Evolutionary conservation across 2,797 vertebrate genomes (phyloP).

Genomic region (Synaphobranchus kaupii): DNA sequence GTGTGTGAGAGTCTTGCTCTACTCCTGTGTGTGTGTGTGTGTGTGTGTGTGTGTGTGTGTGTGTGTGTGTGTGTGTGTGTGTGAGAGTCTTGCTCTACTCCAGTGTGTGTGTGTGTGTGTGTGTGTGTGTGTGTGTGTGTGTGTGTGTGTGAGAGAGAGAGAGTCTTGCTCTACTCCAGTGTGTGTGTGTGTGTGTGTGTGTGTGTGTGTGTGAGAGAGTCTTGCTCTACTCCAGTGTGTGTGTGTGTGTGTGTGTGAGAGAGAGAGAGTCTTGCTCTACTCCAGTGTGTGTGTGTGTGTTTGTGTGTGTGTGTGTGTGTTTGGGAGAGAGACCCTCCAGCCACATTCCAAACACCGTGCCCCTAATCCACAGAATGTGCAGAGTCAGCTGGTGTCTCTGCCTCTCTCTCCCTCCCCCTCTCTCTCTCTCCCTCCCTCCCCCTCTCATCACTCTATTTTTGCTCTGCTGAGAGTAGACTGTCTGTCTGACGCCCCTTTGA

Average conservation of each 20-base stretch:
- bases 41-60: neutral
- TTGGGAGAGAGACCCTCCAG: constrained; percentile 13
- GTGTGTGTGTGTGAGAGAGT: no score
- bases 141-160: no score
- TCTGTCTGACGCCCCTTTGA: neutral
- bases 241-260: neutral
- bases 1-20: no score
- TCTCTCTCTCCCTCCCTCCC: neutral
- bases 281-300: constrained; percentile 1
- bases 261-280: neutral
- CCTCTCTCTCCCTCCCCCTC: neutral
- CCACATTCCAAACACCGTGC: constrained; percentile 21
- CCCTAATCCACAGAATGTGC: constrained; percentile 31
- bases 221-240: no score
- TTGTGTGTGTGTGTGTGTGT: neutral
- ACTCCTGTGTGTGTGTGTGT: no score
- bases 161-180: no score
- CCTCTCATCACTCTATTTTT: neutral
- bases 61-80: neutral
- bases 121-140: no score
- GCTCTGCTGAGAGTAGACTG: neutral
- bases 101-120: neutral
- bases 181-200: no score
- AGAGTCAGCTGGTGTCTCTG: constrained; percentile 30
- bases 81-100: neutral